Evolutionary conservation across 2,797 vertebrate genomes (phyloP), one percentile per base, ranked within the genome.

Genomic region (Leontopithecus rosalia): DNA sequence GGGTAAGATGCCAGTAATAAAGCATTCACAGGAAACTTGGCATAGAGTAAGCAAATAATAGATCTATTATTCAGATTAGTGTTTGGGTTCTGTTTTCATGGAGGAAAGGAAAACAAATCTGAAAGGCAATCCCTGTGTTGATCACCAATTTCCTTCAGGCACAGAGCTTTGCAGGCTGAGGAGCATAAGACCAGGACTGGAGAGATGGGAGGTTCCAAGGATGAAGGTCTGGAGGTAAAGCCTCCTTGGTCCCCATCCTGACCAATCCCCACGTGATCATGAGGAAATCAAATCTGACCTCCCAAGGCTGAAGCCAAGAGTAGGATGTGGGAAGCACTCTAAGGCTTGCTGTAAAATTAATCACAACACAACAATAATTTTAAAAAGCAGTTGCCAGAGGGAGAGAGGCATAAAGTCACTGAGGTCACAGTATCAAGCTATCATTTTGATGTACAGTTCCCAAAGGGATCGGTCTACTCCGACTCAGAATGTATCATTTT

Each of bases 351-450:
- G n/a, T 84, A 94, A 82, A 96, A 90, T 79, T 58, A 64, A 77
- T 92, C 92, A 91, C 48, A 14, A 7, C 82, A 83, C 33, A 82
- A 76, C 61, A n/a, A 90, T 90, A n/a, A 90, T 89, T 97, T 80
- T 46, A 48, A 85, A 93, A 95, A 88, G 72, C 20, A 76, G 9
- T 39, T 92, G 84, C 36, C 80, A 86, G n/a, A 87, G 61, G 15
- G 58, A 95, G 48, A 91, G 22, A 87, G 22, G 24, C 58, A 77
- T 70, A 55, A 88, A 76, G 86, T 57, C 50, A 26, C 70, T 39
- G 33, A 75, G 12, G 79, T 93, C 52, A 17, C 14, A 52, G 22
- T 12, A 9, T 39, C 19, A 13, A 76, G 39, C 61, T 84, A 57
- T 97, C 70, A 70, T 72, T 90, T 95, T 90, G 36, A 95, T 72